These are phyloP conservation scores for Pardalotus punctatus DNA, from an alignment of 2,113 vertebrate species.

Conservation along the genomic window DNA sequence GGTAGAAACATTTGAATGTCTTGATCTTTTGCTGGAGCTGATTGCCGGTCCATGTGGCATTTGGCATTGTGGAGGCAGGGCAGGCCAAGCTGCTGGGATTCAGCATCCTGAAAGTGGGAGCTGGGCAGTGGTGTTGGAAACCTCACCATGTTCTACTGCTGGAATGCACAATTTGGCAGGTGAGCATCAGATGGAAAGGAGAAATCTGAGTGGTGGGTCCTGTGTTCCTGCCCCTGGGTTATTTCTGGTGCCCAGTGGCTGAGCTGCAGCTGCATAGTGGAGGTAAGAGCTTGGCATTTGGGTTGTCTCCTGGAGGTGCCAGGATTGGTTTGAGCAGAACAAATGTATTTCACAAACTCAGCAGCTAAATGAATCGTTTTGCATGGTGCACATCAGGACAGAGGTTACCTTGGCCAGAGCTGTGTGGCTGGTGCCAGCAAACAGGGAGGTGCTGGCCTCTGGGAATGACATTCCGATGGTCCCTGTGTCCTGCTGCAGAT, in stretches of 20 bases:
- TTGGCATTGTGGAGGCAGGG: neutral
- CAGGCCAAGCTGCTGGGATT: neutral
- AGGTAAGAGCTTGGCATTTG: neutral
- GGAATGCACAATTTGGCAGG: neutral
- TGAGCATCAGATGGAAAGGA: neutral
- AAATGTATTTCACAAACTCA: neutral
- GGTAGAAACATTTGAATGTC: neutral
- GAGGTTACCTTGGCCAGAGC: neutral
- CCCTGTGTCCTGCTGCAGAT: neutral
- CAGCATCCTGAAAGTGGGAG: neutral
- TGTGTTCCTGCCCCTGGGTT: neutral
- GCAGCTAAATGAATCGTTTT: neutral
- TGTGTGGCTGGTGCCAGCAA: neutral
- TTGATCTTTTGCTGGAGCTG: neutral
- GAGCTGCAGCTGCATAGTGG: neutral
- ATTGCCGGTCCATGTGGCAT: neutral
- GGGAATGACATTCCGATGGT: neutral
- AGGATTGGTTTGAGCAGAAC: neutral
- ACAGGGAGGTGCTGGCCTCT: neutral
- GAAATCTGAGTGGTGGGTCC: neutral
- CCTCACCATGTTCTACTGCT: rapidly evolving
- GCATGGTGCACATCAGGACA: neutral
- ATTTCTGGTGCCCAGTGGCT: neutral
- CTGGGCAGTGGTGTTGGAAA: neutral
- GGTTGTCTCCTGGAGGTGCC: neutral